Base-by-base conservation (phyloP, 2,797 vertebrate genomes). In the Rhynchotus rufescens region DNA sequence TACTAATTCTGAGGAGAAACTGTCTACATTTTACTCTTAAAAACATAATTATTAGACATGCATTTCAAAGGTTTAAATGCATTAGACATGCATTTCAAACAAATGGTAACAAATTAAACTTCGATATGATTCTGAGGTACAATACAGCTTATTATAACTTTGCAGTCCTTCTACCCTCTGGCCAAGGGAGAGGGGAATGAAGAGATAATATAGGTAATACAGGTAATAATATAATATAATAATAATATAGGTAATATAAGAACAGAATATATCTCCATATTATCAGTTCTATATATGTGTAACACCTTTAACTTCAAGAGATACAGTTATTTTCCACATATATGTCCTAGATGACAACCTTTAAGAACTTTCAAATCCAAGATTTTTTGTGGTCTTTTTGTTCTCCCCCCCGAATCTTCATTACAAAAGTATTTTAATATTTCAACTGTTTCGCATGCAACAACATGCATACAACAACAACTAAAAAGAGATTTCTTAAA, bases 401-500 rank as follows among this genome's bases (percentile, higher is more conserved):
- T 96, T 84, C 76, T 67, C n/a, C 5, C 92, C 52, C 59, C 30
- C 49, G 23, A 26, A 9, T 21, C n/a, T 72, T 25, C 15, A 49
- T 40, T 62, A 69, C 65, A 80, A 82, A 69, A 69, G 51, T 32
- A 75, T 92, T 93, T 96, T 89, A 91, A 89, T 93, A 91, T 92
- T 95, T 78, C 30, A 66, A 32, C 57, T 96, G 60, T 59, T 67
- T 92, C 92, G 36, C 62, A 93, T 94, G 86, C 71, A 96, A 88
- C 28, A 16, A 62, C 66, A 85, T 60, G 84, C 90, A 72, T 40
- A 57, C 34, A 95, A 83, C 72, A 92, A 83, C 67, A 89, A 93
- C 62, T 60, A 60, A 82, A 42, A 86, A 45, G 62, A 23, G 51
- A 45, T 60, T 91, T 91, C 94, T 97, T 89, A 92, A 94, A 97